Base-by-base conservation (phyloP, 1,140 invertebrate species). In the Venturia canescens region DNA sequence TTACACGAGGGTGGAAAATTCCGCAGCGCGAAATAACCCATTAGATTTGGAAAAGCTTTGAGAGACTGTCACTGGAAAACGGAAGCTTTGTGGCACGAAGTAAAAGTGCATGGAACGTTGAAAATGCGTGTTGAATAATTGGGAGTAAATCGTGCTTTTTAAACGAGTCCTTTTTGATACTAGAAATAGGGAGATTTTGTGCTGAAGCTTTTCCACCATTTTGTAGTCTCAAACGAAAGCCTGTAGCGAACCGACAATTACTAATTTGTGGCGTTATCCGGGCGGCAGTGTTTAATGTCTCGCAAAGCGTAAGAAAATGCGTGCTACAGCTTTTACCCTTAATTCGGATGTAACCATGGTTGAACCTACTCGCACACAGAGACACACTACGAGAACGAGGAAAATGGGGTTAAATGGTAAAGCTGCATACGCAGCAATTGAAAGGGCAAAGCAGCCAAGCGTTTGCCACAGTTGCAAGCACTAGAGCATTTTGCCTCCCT, bases 261-360 rank as follows among this genome's bases (percentile, higher is more conserved):
- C 60, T 63, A 63, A 63, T 63, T 63, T 27, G n/a, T 26, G 23
- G 21, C 6, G 23, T 26, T 23, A 63, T 23, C 21, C 60, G 21
- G 21, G 38, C 13, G n/a, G 60, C 60, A 63, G 60, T 63, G 60
- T 63, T 63, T 63, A 63, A 63, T 63, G 60, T 63, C 23, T 63
- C 60, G 60, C 21, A 63, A 63, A 63, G 60, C 60, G 60, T 26
- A 63, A 63, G 60, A 63, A 63, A 63, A 63, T 63, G 60, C 60
- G 60, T 63, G 23, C 60, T 53, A 0, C 50, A 53, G 50, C 50
- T 53, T 53, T 53, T 53, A 21, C 50, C 50, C 7, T 53, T 53
- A 18, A 53, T 4, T 21, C n/a, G 16, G 16, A 53, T 53, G n/a
- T 53, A 53, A 53, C 50, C 50, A 53, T 13, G 38, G 38, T 44